phyloP scores from a whole-genome alignment of 2,113 vertebrate genomes.

The Microtus pennsylvanicus region DNA sequence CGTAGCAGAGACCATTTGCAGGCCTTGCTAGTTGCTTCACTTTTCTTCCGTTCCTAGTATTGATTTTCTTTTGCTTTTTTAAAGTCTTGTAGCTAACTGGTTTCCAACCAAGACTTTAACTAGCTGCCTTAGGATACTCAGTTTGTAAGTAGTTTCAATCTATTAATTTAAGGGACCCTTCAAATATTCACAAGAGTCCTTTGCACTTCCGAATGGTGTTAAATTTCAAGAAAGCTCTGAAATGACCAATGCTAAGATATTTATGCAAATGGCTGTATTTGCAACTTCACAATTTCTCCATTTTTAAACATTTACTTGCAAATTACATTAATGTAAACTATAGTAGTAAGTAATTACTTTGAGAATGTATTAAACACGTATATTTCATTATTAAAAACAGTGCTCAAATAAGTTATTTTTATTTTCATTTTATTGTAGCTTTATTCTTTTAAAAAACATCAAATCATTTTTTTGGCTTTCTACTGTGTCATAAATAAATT shows the following conservation, averaged over 20 bases:
- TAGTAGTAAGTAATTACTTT: not conserved
- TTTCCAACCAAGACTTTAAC: constrained; percentile 73
- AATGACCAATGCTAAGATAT: not conserved
- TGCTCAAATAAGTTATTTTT: not conserved
- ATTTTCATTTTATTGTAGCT: not conserved
- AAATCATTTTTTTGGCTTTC: not conserved
- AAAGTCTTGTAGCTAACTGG: constrained; percentile 77
- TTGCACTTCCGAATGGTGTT: constrained; percentile 74
- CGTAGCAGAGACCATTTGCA: constrained; percentile 61
- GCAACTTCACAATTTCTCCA: not conserved
- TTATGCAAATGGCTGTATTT: not conserved
- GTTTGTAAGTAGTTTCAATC: constrained; percentile 29
- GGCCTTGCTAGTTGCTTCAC: constrained; percentile 70
- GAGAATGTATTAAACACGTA: not conserved
- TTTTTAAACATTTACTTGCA: not conserved
- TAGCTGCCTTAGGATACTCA: constrained; percentile 69
- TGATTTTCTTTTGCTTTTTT: not conserved
- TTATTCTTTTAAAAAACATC: not conserved
- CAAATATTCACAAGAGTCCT: constrained; percentile 56
- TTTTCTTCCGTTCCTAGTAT: constrained; percentile 56
- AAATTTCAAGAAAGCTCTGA: not conserved
- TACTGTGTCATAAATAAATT: not conserved
- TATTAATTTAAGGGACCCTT: constrained; percentile 45
- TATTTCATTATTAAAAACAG: not conserved
- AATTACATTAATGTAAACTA: not conserved